Evolutionary conservation across 2,888 invertebrate genomes (phyloP), one percentile per base, ranked within the genome.

Genomic region (Andrena bucephala): DNA sequence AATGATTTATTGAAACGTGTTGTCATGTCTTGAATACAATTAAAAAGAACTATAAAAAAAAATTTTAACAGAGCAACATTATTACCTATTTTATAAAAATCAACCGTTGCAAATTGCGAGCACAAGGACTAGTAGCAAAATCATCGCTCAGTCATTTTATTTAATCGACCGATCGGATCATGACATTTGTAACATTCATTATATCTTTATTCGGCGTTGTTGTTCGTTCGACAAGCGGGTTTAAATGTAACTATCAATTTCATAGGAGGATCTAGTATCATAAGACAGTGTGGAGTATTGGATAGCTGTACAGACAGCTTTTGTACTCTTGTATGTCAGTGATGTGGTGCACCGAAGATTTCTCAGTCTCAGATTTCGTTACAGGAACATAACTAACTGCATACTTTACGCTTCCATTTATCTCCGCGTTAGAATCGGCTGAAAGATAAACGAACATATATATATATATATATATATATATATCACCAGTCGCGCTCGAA

Each of bases 1-100:
- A 87, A 91, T 91, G 87, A 90, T 92, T 93, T 92, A 92, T 92
- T 92, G 85, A 91, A 92, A 91, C 89, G 90, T 92, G 90, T 90
- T 91, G 90, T 91, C 90, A 90, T 91, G 90, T 92, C 91, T 91
- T 90, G 88, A 90, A 90, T 91, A 92, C 89, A 92, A 91, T 91
- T 90, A 90, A 87, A 83, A 85, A 87, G 87, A 88, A 87, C 71
- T 86, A 83, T 84, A 79, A 89, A 83, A 84, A 77, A 62, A 20
- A 20, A 20, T 20, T 57, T 10, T 59, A 62, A 42, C 52, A 24
- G 62, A 24, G 24, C 24, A 42, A 48, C 4, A 4, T 16, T 42
- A 16, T 42, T 42, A 42, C 16, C 16, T 42, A 42, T 42, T 42
- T 42, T 5, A 42, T 16, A 42, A 42, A 76, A 75, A 10, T 13